Percentiles rank a stretch among this genome's conserved stretches.
Conservation (phyloP, 2,113 vertebrate species). For the Microcebus murinus region DNA sequence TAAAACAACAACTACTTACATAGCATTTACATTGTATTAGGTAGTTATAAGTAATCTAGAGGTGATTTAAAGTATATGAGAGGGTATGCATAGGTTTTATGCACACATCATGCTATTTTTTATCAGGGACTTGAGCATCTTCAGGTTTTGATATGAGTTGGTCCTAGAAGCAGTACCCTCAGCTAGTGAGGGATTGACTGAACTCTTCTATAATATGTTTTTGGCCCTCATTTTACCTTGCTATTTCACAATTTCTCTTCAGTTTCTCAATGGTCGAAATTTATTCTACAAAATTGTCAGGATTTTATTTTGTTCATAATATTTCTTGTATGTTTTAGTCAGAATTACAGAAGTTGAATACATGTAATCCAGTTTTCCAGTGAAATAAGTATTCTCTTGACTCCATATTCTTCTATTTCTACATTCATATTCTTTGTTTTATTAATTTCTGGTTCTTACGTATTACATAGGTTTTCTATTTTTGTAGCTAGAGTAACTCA, state of each 20-base stretch:
- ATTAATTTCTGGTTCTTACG: not conserved
- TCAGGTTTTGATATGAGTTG: not conserved
- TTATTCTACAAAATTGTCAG: not conserved
- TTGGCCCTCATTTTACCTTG: not conserved
- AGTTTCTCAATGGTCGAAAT: conserved; percentile 5
- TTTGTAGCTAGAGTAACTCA: conserved; percentile 30
- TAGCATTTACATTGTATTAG: not conserved
- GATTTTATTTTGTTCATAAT: not conserved
- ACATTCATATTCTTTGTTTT: not conserved
- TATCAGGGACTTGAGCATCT: not conserved
- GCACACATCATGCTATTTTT: not conserved
- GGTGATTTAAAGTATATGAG: not conserved
- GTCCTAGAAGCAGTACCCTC: not conserved
- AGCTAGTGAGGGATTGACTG: not conserved
- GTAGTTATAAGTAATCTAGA: not conserved
- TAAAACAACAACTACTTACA: not conserved
- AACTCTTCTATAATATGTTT: not conserved
- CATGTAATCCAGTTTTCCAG: not conserved
- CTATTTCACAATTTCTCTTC: conserved; percentile 16
- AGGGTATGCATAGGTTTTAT: not conserved
- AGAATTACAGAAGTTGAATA: not conserved
- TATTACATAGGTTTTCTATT: not conserved
- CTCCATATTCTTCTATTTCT: not conserved
- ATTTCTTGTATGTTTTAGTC: not conserved
- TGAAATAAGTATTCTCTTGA: not conserved